phyloP scores from a whole-genome alignment of 2,888 invertebrate species.

The Nasonia oneida region DNA sequence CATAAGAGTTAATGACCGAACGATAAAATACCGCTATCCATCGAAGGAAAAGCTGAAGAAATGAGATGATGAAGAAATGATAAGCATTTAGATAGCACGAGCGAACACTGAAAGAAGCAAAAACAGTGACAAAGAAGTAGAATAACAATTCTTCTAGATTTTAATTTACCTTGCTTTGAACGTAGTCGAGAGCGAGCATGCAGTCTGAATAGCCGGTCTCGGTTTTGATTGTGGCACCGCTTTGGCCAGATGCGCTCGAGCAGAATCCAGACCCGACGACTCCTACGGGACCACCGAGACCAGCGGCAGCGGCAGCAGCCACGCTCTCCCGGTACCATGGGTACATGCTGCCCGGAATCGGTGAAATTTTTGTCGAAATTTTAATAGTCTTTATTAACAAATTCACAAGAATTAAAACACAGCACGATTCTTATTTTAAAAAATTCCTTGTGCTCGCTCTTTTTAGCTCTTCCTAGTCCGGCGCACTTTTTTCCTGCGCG shows the following conservation, averaged over 20 bases:
- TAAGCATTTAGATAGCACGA: background rate
- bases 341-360: conserved; percentile 79
- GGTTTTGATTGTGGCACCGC: conserved; percentile 83
- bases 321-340: conserved; percentile 84
- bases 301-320: conserved; percentile 80
- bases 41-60: conserved; percentile 76
- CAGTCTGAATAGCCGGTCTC: conserved; percentile 86
- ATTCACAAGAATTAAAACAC: conserved; percentile 13
- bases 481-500: background rate
- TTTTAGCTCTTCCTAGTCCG: background rate
- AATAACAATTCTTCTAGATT: background rate
- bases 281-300: conserved; percentile 78
- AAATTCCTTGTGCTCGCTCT: background rate
- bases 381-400: conserved; percentile 27
- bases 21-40: conserved; percentile 73
- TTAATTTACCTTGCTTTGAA: conserved; percentile 84
- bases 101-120: too few species aligned
- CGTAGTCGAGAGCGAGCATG: conserved; percentile 86
- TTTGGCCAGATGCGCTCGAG: conserved; percentile 78
- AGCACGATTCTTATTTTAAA: background rate
- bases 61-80: conserved; percentile 73
- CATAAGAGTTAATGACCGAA: conserved; percentile 70
- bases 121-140: background rate
- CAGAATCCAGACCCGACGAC: conserved; percentile 80
- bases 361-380: conserved; percentile 66